phyloP scores from a whole-genome alignment of 1,140 invertebrate species.

The Ceratina calcarata region DNA sequence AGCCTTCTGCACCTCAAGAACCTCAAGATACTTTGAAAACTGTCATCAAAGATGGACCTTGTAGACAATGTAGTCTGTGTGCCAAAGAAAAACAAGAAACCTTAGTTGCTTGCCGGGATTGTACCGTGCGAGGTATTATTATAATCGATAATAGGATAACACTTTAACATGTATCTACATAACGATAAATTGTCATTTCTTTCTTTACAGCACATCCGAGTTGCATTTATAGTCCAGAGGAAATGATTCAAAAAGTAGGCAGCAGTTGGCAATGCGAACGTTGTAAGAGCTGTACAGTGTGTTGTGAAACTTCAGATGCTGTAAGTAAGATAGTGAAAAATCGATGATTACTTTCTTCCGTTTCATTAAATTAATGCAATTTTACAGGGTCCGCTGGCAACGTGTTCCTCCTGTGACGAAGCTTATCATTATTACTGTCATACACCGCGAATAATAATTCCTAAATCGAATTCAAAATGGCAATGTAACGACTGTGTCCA shows the following conservation, averaged over 20 bases:
- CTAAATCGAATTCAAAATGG: constrained; percentile 73
- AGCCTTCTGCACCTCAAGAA: constrained; percentile 73
- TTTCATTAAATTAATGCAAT: constrained; percentile 26
- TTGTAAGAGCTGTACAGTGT: constrained; percentile 86
- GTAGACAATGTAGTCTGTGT: constrained; percentile 79
- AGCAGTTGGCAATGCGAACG: constrained; percentile 87
- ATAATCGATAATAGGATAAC: constrained; percentile 7
- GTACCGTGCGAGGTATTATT: constrained; percentile 87
- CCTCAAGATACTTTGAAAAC: constrained; percentile 71
- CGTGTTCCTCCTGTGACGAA: constrained; percentile 91
- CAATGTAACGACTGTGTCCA: constrained; percentile 72
- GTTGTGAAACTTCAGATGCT: constrained; percentile 86
- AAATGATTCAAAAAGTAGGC: constrained; percentile 84
- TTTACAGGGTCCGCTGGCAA: constrained; percentile 82
- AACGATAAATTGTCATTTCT: constrained; percentile 15
- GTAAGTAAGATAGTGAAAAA: constrained; percentile 80
- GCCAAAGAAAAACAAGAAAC: constrained; percentile 82
- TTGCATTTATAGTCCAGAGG: constrained; percentile 84
- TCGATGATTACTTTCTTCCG: constrained; percentile 29
- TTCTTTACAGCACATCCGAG: constrained; percentile 83
- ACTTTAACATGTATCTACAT: background rate
- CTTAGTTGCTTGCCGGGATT: constrained; percentile 89
- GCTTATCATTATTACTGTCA: constrained; percentile 91
- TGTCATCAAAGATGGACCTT: constrained; percentile 77
- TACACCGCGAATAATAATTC: constrained; percentile 80